Percentiles rank a stretch among this genome's conserved stretches.
These are phyloP conservation scores for Helleia helle DNA, from an alignment of 2,888 invertebrate species.

Conservation along the genomic window DNA sequence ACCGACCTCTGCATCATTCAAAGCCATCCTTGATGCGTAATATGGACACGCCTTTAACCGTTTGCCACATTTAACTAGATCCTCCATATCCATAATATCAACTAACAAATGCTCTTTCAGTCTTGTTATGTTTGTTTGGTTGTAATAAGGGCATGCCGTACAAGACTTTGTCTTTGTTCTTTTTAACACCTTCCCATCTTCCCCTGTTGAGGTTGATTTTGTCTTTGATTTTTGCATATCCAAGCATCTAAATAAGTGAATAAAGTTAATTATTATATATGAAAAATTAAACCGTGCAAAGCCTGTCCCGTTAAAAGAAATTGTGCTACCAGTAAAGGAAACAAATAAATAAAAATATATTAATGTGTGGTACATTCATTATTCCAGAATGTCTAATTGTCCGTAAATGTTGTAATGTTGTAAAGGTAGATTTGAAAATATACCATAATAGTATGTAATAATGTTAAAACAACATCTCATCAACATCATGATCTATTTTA, in stretches of 20 bases:
- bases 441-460: no score
- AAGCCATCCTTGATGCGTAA: slow-evolving; percentile 89
- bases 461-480: no score
- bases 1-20: slow-evolving; percentile 84
- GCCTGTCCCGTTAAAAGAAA: no score
- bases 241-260: slow-evolving; percentile 75
- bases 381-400: no score
- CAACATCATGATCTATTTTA: no score
- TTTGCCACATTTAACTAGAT: slow-evolving; percentile 80
- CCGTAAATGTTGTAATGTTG: no score
- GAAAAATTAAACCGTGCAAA: no score
- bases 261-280: no score
- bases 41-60: slow-evolving; percentile 91
- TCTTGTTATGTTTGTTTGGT: slow-evolving; percentile 74
- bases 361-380: no score
- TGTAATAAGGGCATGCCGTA: slow-evolving; percentile 80
- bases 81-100: slow-evolving; percentile 90
- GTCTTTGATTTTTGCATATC: slow-evolving; percentile 83
- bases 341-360: no score
- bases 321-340: no score
- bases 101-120: slow-evolving; percentile 78
- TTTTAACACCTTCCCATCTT: slow-evolving; percentile 77
- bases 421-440: no score
- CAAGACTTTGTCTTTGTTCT: slow-evolving; percentile 70
- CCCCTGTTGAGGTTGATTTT: slow-evolving; percentile 68